Conservation (phyloP, 2,797 vertebrate species). For the Acanthis flammea region DNA sequence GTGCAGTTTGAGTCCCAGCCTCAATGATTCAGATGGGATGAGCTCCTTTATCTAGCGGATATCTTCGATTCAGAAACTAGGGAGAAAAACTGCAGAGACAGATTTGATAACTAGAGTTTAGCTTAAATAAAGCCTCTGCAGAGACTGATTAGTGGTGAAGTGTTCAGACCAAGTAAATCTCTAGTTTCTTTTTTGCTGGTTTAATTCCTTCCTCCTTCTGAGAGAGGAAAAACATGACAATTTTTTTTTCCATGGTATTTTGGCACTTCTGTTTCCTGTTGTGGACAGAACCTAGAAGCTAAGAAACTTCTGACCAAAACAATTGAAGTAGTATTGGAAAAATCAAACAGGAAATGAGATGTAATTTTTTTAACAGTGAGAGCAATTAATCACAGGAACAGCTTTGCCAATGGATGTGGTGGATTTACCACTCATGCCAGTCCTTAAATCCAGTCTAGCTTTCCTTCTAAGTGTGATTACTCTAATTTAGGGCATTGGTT, state of each 20-base stretch:
- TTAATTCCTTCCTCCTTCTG: conserved; percentile 22
- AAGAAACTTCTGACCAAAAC: conserved; percentile 41
- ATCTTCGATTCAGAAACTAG: neutral
- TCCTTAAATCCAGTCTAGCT: neutral
- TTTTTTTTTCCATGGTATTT: conserved; percentile 17
- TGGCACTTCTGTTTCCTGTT: conserved; percentile 60
- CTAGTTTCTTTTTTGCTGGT: neutral
- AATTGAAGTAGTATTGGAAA: conserved; percentile 36
- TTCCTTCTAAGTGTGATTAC: neutral
- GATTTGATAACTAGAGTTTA: neutral
- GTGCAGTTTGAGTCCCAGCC: neutral
- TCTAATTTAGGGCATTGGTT: neutral
- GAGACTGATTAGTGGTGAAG: neutral
- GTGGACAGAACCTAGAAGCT: conserved; percentile 34
- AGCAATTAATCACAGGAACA: conserved; percentile 21
- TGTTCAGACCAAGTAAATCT: neutral
- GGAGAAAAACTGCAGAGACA: neutral
- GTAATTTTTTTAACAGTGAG: conserved; percentile 6
- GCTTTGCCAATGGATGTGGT: neutral
- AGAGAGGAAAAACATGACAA: conserved; percentile 7
- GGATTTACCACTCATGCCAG: neutral
- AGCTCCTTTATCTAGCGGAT: neutral
- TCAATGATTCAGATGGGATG: neutral
- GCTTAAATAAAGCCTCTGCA: neutral
- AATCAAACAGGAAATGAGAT: conserved; percentile 48